Evolutionary conservation across 2,113 vertebrate genomes (phyloP).

Genomic region (Bettongia penicillata): DNA sequence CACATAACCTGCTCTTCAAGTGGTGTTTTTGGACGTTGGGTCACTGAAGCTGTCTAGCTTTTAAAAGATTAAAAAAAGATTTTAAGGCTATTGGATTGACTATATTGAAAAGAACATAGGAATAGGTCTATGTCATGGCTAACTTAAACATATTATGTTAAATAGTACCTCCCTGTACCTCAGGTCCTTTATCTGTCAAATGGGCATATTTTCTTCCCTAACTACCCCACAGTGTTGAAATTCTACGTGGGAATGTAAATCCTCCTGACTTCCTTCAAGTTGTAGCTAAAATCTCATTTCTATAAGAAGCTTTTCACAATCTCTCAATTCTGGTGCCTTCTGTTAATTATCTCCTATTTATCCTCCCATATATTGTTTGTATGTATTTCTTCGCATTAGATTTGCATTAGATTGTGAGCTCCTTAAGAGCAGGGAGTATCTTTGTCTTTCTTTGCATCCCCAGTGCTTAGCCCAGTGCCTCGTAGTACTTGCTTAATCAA

Average conservation of each 20-base stretch:
- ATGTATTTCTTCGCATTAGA: background rate
- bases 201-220: background rate
- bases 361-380: background rate
- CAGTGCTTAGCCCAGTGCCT: background rate
- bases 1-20: conserved; percentile 18
- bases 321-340: background rate
- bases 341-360: background rate
- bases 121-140: background rate
- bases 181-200: conserved; percentile 15
- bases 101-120: background rate
- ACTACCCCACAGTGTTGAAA: background rate
- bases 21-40: background rate
- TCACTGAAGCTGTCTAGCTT: conserved; percentile 10
- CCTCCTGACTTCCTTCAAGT: background rate
- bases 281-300: background rate
- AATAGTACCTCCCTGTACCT: background rate
- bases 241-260: background rate
- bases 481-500: background rate
- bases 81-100: conserved; percentile 5
- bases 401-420: background rate
- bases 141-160: conserved; percentile 2
- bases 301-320: background rate
- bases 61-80: background rate
- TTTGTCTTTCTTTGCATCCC: background rate
- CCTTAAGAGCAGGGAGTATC: background rate